phyloP scores from a whole-genome alignment of 2,888 invertebrate species.

The Coenonympha glycerion region DNA sequence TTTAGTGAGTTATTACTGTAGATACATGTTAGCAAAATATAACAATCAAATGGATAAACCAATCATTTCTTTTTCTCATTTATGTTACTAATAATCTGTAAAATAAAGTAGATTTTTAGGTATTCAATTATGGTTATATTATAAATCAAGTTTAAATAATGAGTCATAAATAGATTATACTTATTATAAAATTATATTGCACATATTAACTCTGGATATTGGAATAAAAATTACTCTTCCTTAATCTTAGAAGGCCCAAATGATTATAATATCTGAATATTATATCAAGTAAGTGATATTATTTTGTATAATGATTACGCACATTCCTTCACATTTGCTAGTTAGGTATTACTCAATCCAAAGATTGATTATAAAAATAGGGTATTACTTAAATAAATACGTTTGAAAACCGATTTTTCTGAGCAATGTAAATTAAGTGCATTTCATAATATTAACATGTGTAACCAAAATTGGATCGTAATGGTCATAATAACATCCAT shows the following conservation, averaged over 20 bases:
- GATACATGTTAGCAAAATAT: constrained; percentile 39
- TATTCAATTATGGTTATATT: constrained; percentile 10
- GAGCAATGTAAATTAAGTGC: constrained; percentile 15
- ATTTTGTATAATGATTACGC: constrained; percentile 40
- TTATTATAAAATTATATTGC: constrained; percentile 50
- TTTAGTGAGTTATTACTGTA: constrained; percentile 32
- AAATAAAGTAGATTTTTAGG: constrained; percentile 1
- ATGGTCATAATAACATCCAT: too few species aligned
- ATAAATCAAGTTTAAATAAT: constrained; percentile 33
- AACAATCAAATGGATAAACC: constrained; percentile 44
- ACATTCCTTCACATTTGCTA: constrained; percentile 54
- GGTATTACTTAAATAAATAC: constrained; percentile 30
- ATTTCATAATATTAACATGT: not conserved
- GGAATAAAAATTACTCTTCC: constrained; percentile 16
- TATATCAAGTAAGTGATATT: constrained; percentile 26
- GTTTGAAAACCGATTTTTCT: constrained; percentile 28
- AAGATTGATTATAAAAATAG: constrained; percentile 50
- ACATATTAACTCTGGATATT: constrained; percentile 34
- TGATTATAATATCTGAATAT: constrained; percentile 20
- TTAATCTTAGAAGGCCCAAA: constrained; percentile 17
- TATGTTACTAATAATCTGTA: constrained; percentile 20
- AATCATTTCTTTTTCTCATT: constrained; percentile 53
- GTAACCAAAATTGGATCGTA: too few species aligned
- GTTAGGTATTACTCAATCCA: constrained; percentile 54
- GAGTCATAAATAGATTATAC: constrained; percentile 44